These are phyloP conservation scores for Coendou prehensilis DNA, from an alignment of 2,797 vertebrate species.

Conservation along the genomic window DNA sequence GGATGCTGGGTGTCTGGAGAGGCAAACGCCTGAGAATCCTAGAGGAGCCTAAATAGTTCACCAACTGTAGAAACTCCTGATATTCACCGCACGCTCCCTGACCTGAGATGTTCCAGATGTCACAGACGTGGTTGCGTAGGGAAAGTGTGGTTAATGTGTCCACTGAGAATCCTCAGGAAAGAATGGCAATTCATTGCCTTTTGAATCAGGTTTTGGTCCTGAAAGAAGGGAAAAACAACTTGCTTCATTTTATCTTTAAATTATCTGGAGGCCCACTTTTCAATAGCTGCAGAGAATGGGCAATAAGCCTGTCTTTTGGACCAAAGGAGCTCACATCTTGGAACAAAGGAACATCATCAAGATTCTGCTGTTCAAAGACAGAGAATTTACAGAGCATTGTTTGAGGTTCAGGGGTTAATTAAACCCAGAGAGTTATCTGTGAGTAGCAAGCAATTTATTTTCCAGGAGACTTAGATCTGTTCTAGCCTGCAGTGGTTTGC, in stretches of 20 bases:
- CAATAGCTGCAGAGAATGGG: background rate
- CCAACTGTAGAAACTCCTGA: background rate
- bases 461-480: background rate
- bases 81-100: background rate
- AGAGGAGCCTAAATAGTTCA: constrained; percentile 29
- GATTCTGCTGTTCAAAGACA: constrained; percentile 10
- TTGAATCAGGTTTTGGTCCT: constrained; percentile 42
- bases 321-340: constrained; percentile 10
- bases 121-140: background rate
- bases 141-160: background rate
- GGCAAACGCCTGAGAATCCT: background rate
- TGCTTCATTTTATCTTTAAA: constrained; percentile 59
- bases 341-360: constrained; percentile 59
- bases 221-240: background rate
- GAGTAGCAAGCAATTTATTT: constrained; percentile 47
- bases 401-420: constrained; percentile 74
- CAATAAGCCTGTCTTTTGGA: constrained; percentile 34
- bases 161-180: background rate
- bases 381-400: constrained; percentile 53
- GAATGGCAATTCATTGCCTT: background rate
- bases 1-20: background rate
- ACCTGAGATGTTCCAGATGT: background rate
- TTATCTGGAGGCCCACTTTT: constrained; percentile 43
- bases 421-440: constrained; percentile 63
- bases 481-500: background rate